Base-by-base conservation (phyloP, 2,113 vertebrate species). In the Leptosomus discolor region DNA sequence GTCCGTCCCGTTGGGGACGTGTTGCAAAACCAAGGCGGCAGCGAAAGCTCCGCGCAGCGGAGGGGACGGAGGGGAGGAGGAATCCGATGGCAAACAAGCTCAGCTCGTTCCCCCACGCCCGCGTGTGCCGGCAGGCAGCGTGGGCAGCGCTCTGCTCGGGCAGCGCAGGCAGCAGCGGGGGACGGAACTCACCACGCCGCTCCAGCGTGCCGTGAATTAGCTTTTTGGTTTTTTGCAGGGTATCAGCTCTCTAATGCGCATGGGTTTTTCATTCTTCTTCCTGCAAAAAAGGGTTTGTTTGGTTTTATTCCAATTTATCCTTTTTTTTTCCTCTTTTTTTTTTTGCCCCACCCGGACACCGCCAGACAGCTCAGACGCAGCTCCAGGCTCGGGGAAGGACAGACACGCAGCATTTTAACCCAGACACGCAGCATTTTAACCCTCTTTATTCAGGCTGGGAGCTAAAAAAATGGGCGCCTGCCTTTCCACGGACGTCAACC, bases 1-100 rank as follows among this genome's bases (percentile, higher is more conserved):
- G 95, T 95, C 96, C 3, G 1, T 81, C 95, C 76, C 36, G 85
- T 83, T 3, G 45, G 90, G 73, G 90, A 60, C 48, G 86, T 87
- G 92, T 97, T 97, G 97, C 95, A 94, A 93, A 96, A 97, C 37
- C 68, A 6, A 90, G 74, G 82, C 43, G 10, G 68, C 15, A 65
- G 78, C 6, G 21, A 88, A 87, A 63, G 92, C 27, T 60, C 50
- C 84, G 86, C 32, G 6, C 36, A 23, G 18, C 7, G 2, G 36
- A 3, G 1, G 51, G 51, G 43, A 67, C 65, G 94, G 39, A 68
- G 67, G 90, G 94, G 92, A 92, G 85, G 95, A 58, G 75, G 79
- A 85, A 56, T 41, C 8, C 4, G 74, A 27, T 1, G 27, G 64
- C 64, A 90, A 95, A 97, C 94, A 54, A 74, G 96, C 77, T 54